Percentiles rank a stretch among this genome's conserved stretches.
phyloP scores from a whole-genome alignment of 1,140 invertebrate genomes.

The Alviniconcha marisindica region DNA sequence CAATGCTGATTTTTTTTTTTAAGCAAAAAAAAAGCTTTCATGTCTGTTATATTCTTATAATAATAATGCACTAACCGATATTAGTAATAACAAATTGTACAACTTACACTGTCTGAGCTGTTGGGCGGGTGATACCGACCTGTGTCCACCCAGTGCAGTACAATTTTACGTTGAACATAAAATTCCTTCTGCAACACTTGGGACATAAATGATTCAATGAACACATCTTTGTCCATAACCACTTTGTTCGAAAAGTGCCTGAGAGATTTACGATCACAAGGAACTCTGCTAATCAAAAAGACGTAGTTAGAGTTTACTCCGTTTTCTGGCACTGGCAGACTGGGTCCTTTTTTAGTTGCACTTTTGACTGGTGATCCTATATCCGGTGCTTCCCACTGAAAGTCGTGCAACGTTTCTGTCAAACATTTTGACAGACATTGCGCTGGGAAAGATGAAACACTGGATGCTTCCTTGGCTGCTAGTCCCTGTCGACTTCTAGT shows the following conservation, averaged over 20 bases:
- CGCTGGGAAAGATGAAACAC: constrained; percentile 22
- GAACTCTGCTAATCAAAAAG: constrained; percentile 53
- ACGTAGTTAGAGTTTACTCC: constrained; percentile 43
- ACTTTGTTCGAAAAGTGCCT: constrained; percentile 56
- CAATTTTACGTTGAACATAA: constrained; percentile 43
- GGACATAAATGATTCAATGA: constrained; percentile 60
- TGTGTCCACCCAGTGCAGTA: constrained; percentile 59
- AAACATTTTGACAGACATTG: constrained; percentile 51
- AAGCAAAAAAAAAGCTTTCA: no score
- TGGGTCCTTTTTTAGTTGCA: constrained; percentile 36
- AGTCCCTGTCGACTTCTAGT: not conserved
- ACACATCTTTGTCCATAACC: constrained; percentile 58
- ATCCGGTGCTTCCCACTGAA: constrained; percentile 64
- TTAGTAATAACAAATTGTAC: not conserved
- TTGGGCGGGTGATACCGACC: constrained; percentile 21
- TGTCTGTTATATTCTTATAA: no score
- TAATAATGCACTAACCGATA: no score
- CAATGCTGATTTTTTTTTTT: no score
- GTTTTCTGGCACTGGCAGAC: not conserved
- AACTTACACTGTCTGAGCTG: constrained; percentile 15
- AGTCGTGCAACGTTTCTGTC: constrained; percentile 60
- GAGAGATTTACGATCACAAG: constrained; percentile 47
- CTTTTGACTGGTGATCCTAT: constrained; percentile 60
- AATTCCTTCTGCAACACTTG: constrained; percentile 50
- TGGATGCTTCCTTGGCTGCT: not conserved